Evolutionary conservation across 2,113 vertebrate genomes (phyloP).

Genomic region (Rafetus swinhoei): DNA sequence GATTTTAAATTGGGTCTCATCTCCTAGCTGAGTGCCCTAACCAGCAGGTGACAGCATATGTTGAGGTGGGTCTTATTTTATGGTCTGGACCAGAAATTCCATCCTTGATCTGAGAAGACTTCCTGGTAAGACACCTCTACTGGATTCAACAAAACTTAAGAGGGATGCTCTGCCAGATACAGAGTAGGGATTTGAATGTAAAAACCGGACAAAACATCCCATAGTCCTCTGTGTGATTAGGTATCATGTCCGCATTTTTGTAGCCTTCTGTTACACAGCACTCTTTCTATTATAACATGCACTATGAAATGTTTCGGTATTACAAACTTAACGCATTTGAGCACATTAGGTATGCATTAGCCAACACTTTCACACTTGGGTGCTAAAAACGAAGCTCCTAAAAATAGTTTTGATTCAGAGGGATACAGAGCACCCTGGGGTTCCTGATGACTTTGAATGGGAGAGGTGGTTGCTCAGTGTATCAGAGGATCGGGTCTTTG

Average conservation of each 20-base stretch:
- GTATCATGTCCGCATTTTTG: not conserved
- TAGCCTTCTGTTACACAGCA: not conserved
- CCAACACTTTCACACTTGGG: not conserved
- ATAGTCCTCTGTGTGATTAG: fast-evolving
- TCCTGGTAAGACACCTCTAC: no score
- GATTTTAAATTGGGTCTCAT: no score
- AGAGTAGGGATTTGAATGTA: not conserved
- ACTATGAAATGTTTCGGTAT: not conserved
- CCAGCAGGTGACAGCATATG: no score
- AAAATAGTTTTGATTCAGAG: not conserved
- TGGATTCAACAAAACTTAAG: no score
- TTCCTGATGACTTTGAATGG: not conserved
- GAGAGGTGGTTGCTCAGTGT: not conserved
- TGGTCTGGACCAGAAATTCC: no score
- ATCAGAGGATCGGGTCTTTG: not conserved
- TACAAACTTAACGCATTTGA: no score
- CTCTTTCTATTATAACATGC: not conserved
- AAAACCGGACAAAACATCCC: not conserved
- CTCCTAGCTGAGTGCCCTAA: no score
- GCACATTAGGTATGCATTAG: not conserved
- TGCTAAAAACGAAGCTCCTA: not conserved
- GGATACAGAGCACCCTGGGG: fast-evolving
- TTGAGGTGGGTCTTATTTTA: no score
- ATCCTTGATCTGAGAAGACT: no score
- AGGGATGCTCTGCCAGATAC: no score